These are phyloP conservation scores for Phasianus colchicus DNA, from an alignment of 2,113 vertebrate species.

Conservation along the genomic window DNA sequence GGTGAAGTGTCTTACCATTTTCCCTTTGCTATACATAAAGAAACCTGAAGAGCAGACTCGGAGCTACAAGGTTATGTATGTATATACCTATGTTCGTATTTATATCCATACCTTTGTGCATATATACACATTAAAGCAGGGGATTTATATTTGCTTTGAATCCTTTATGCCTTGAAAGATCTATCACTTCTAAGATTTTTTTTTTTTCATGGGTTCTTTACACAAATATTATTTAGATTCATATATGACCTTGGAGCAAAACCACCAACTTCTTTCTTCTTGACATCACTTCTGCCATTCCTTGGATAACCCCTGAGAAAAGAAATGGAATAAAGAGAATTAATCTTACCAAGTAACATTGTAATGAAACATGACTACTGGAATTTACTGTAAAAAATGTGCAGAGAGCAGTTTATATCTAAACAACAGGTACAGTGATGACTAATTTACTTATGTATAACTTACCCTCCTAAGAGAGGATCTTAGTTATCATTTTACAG, in stretches of 20 bases:
- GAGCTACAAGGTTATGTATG: background rate
- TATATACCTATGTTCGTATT: rapidly evolving
- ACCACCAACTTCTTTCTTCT: slow-evolving; percentile 11
- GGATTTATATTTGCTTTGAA: background rate
- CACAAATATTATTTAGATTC: background rate
- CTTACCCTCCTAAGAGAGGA: background rate
- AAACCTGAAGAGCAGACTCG: background rate
- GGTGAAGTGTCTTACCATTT: background rate
- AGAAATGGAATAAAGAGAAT: slow-evolving; percentile 17
- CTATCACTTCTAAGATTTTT: background rate
- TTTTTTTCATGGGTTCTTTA: background rate
- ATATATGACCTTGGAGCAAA: background rate
- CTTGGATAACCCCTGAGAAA: slow-evolving; percentile 25
- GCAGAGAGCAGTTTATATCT: background rate
- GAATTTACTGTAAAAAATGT: background rate
- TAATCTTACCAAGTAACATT: background rate
- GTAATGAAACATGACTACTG: background rate
- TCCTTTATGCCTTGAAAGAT: background rate
- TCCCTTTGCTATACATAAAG: rapidly evolving
- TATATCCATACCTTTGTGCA: rapidly evolving
- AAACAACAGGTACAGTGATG: background rate
- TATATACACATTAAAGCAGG: background rate
- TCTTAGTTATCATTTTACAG: background rate
- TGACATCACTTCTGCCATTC: background rate
- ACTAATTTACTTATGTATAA: background rate